These are phyloP conservation scores for Ciconia boyciana DNA, from an alignment of 2,113 vertebrate genomes.

Conservation along the genomic window DNA sequence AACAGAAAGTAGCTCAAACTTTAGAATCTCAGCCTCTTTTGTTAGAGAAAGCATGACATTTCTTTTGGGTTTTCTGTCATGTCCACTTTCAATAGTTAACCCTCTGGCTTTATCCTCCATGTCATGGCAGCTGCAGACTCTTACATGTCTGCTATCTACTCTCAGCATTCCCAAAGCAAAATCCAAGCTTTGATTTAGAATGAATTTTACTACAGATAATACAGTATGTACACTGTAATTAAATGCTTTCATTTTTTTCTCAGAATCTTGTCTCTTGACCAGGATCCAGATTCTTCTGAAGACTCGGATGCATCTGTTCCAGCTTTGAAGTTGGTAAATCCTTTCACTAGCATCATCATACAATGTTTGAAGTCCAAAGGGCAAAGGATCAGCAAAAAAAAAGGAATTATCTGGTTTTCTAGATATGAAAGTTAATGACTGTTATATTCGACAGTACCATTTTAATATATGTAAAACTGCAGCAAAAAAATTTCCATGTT, in stretches of 20 bases:
- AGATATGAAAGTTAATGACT: neutral
- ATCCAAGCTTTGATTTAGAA: neutral
- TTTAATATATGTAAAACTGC: neutral
- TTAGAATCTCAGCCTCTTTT: neutral
- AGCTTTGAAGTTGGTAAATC: neutral
- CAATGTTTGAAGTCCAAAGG: neutral
- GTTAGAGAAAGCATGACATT: neutral
- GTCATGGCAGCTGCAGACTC: neutral
- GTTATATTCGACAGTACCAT: neutral
- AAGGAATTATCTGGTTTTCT: neutral
- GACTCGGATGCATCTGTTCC: neutral
- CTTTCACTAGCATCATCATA: neutral
- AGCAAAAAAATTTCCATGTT: neutral
- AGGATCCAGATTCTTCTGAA: neutral
- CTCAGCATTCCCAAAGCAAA: neutral
- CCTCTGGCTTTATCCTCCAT: neutral
- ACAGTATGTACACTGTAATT: neutral
- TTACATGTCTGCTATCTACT: neutral
- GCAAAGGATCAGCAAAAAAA: neutral
- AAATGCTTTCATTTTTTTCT: neutral
- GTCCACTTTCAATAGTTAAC: neutral
- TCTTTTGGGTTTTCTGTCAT: neutral
- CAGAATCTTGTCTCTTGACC: neutral
- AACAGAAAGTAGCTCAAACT: neutral
- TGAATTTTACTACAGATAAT: neutral